Evolutionary conservation across 2,888 invertebrate genomes (phyloP).

Genomic region (Ophonus ardosiacus): DNA sequence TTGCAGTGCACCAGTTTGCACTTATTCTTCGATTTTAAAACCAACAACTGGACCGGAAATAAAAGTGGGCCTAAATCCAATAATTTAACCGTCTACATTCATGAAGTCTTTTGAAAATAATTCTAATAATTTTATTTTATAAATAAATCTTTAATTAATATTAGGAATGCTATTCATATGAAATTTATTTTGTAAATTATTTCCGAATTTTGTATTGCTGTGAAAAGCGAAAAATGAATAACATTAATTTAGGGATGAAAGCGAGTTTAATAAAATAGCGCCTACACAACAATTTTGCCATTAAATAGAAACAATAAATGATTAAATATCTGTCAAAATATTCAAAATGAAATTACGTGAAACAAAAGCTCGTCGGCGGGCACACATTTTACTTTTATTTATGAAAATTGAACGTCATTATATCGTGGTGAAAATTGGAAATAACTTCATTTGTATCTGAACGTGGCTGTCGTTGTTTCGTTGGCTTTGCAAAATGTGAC

Average conservation of each 20-base stretch:
- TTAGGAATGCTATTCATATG: too few species aligned
- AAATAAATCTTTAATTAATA: not conserved
- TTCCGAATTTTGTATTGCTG: not conserved
- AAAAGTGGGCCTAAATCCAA: too few species aligned
- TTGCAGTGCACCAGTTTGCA: too few species aligned
- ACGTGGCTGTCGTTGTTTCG: constrained; percentile 27
- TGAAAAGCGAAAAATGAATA: not conserved
- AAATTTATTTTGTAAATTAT: not conserved
- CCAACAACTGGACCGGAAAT: too few species aligned
- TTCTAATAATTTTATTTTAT: not conserved
- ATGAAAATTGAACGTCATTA: constrained; percentile 57
- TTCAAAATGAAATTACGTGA: constrained; percentile 33
- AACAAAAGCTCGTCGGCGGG: constrained; percentile 32
- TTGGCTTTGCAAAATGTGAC: constrained; percentile 34
- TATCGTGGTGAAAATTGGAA: constrained; percentile 53
- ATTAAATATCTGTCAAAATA: constrained; percentile 56
- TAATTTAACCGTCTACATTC: too few species aligned
- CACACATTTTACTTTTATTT: constrained; percentile 46
- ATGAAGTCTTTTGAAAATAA: not conserved
- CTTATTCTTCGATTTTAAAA: too few species aligned
- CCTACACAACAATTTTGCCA: constrained; percentile 1
- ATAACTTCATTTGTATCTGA: constrained; percentile 58
- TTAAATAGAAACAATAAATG: constrained; percentile 53
- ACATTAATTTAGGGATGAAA: not conserved
- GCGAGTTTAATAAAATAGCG: not conserved